These are phyloP conservation scores for Capromys pilorides DNA, from an alignment of 2,797 vertebrate species.

Conservation along the genomic window DNA sequence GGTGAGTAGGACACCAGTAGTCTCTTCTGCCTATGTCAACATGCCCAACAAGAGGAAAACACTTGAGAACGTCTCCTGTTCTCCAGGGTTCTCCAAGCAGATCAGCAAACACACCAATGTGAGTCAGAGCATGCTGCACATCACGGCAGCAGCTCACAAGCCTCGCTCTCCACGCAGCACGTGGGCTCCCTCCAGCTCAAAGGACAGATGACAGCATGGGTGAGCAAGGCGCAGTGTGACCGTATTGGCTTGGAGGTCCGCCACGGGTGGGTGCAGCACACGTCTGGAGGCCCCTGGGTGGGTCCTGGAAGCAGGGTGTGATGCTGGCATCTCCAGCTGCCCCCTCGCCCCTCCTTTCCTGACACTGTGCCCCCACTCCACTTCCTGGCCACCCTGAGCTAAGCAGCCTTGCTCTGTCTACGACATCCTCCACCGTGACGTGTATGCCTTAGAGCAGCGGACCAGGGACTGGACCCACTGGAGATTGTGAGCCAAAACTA, in stretches of 20 bases:
- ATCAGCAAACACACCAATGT: neutral
- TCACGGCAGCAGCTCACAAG: neutral
- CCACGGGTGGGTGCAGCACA: neutral
- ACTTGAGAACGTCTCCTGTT: conserved; percentile 18
- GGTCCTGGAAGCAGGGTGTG: neutral
- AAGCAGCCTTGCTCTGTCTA: neutral
- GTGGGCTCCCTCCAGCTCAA: neutral
- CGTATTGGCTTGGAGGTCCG: neutral
- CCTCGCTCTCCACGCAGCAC: neutral
- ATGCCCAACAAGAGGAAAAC: neutral
- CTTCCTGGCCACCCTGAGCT: neutral
- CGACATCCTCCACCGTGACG: neutral
- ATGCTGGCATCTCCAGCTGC: neutral
- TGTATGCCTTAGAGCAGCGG: neutral
- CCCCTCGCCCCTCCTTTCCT: neutral
- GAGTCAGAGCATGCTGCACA: neutral
- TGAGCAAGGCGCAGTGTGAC: neutral
- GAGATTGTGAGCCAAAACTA: neutral
- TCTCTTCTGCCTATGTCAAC: conserved; percentile 39
- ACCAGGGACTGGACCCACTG: neutral
- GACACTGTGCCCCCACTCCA: neutral
- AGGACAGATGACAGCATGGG: neutral
- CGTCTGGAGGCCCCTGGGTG: neutral
- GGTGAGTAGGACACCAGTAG: neutral
- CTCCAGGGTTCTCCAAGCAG: conserved; percentile 14